phyloP scores from a whole-genome alignment of 1,140 invertebrate genomes.

The Nasonia longicornis region DNA sequence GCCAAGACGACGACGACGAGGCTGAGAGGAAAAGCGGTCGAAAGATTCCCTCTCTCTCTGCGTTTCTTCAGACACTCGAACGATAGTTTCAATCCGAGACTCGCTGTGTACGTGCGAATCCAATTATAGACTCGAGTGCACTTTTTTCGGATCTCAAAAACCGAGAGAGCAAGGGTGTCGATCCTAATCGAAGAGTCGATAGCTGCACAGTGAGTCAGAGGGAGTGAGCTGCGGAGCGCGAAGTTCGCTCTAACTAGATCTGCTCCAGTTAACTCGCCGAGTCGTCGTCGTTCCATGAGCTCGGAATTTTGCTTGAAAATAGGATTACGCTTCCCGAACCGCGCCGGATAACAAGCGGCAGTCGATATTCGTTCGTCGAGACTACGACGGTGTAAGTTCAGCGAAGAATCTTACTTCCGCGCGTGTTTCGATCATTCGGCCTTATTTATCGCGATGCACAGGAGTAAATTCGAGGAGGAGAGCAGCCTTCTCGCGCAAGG shows the following conservation, averaged over 20 bases:
- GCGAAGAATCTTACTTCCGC: too few relatives aligned
- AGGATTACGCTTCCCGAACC: conserved; percentile 14
- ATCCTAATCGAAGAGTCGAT: neutral
- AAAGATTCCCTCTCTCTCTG: neutral
- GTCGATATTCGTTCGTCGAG: neutral
- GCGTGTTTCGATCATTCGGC: neutral
- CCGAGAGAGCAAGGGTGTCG: neutral
- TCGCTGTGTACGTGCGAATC: neutral
- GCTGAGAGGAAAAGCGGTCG: neutral
- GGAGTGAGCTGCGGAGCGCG: neutral
- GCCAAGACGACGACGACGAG: too few relatives aligned
- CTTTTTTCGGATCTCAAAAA: neutral
- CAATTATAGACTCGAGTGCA: neutral
- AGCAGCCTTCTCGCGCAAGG: neutral
- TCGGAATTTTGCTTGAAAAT: conserved; percentile 7
- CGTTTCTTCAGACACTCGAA: conserved; percentile 11
- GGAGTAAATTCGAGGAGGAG: neutral
- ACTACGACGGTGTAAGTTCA: neutral
- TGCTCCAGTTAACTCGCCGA: conserved; percentile 12
- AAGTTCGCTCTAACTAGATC: conserved; percentile 37
- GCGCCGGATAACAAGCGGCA: neutral
- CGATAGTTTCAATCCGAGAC: conserved; percentile 5
- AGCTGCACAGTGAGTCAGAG: neutral
- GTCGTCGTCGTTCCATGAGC: neutral
- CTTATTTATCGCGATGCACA: neutral